Conservation (phyloP, 1,140 invertebrate species). For the Nasonia giraulti region DNA sequence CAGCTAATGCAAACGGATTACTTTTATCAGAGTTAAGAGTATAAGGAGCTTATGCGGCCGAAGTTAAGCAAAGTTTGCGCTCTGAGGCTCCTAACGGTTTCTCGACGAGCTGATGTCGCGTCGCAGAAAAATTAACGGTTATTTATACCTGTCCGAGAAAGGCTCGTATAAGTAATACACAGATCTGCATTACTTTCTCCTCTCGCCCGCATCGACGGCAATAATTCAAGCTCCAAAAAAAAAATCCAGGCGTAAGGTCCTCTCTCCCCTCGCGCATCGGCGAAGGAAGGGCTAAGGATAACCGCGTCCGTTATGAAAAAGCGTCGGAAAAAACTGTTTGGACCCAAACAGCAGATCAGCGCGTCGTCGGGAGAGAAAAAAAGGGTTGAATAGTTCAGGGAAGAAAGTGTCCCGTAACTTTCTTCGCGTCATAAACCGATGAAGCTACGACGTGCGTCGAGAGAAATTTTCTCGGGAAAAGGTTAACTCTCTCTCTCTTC, state of each 20-base stretch:
- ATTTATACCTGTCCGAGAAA: background rate
- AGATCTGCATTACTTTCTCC: slow-evolving; percentile 9
- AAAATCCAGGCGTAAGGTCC: background rate
- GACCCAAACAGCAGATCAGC: slow-evolving; percentile 24
- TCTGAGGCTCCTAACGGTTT: background rate
- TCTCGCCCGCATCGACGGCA: background rate
- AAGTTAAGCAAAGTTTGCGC: background rate
- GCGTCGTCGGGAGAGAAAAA: background rate
- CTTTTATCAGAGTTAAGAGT: slow-evolving; percentile 1
- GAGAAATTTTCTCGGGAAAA: slow-evolving; percentile 20
- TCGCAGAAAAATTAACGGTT: background rate
- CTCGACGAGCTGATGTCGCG: background rate
- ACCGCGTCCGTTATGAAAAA: background rate
- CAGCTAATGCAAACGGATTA: background rate
- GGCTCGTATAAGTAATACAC: background rate
- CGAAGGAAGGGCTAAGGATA: too few relatives aligned
- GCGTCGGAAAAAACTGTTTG: slow-evolving; percentile 13
- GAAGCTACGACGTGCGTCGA: background rate
- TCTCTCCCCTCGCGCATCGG: background rate
- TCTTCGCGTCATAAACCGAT: slow-evolving; percentile 40
- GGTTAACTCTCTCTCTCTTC: slow-evolving; percentile 24
- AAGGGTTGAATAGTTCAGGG: slow-evolving; percentile 17
- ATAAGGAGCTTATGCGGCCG: background rate
- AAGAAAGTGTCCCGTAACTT: slow-evolving; percentile 29
- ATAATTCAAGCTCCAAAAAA: slow-evolving; percentile 16